Evolutionary conservation across 2,113 vertebrate genomes (phyloP).

Genomic region (Tachycineta bicolor): DNA sequence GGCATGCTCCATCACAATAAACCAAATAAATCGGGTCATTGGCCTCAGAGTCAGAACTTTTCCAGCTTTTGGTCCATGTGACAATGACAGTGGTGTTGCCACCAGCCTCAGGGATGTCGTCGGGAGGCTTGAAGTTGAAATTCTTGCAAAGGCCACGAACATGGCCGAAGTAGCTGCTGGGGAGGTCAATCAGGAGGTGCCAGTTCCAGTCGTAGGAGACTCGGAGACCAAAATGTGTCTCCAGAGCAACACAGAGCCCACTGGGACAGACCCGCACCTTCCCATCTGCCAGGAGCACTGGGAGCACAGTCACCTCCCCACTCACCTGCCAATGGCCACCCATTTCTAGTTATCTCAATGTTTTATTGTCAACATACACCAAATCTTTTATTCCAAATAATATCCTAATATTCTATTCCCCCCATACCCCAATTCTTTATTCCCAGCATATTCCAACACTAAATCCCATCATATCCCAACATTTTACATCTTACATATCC

Average conservation of each 20-base stretch:
- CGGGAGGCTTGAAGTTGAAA: slow-evolving; percentile 66
- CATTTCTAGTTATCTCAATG: not conserved
- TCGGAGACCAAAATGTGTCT: slow-evolving; percentile 72
- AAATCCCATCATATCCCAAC: not conserved
- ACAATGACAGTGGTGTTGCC: not conserved
- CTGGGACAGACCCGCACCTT: slow-evolving; percentile 54
- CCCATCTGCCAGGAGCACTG: not conserved
- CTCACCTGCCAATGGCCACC: slow-evolving; percentile 47
- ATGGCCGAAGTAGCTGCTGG: slow-evolving; percentile 74
- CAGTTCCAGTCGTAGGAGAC: slow-evolving; percentile 78
- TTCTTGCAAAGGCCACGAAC: slow-evolving; percentile 78
- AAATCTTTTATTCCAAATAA: not conserved
- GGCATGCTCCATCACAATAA: slow-evolving; percentile 71
- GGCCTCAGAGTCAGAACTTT: not conserved
- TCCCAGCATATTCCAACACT: not conserved
- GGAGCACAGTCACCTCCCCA: slow-evolving; percentile 38
- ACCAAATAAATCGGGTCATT: slow-evolving; percentile 74
- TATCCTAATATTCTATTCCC: not conserved
- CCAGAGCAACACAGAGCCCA: slow-evolving; percentile 37
- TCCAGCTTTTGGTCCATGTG: slow-evolving; percentile 75
- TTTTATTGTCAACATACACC: not conserved
- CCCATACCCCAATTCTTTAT: not conserved
- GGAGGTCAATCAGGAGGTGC: slow-evolving; percentile 62
- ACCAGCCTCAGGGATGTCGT: slow-evolving; percentile 34
- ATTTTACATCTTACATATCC: not conserved